Evolutionary conservation across 2,888 invertebrate genomes (phyloP).

Genomic region (Trissonchulus sp.): DNA sequence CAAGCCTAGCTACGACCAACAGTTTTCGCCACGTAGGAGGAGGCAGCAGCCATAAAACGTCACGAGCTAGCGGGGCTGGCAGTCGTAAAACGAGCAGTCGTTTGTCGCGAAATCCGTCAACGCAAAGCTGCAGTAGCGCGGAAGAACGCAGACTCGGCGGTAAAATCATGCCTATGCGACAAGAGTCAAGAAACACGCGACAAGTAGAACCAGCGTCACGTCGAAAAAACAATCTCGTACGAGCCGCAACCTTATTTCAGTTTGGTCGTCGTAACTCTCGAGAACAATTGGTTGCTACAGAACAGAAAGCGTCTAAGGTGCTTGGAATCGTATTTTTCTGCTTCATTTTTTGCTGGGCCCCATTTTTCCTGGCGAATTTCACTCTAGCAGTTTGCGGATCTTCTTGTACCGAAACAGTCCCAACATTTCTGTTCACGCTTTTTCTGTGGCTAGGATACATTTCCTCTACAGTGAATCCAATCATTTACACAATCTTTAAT

Average conservation of each 20-base stretch:
- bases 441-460: conserved; percentile 89
- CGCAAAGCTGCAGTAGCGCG: not conserved
- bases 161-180: too few species aligned
- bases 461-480: conserved; percentile 88
- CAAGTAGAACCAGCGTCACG: not conserved
- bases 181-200: too few species aligned
- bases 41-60: not conserved
- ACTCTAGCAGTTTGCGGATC: conserved; percentile 71
- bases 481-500: conserved; percentile 92
- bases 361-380: conserved; percentile 83
- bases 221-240: not conserved
- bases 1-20: too few species aligned
- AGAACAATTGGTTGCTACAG: conserved; percentile 41
- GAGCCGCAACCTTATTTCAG: not conserved
- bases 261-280: not conserved
- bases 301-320: conserved; percentile 93
- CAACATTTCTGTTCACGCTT: conserved; percentile 68
- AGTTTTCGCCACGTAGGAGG: too few species aligned
- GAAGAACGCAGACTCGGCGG: not conserved
- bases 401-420: conserved; percentile 65
- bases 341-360: conserved; percentile 89
- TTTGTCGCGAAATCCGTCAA: not conserved
- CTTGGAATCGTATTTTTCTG: conserved; percentile 88
- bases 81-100: not conserved
- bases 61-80: not conserved